Evolutionary conservation across 1,140 invertebrate genomes (phyloP).

Genomic region (Calephelis nemesis): DNA sequence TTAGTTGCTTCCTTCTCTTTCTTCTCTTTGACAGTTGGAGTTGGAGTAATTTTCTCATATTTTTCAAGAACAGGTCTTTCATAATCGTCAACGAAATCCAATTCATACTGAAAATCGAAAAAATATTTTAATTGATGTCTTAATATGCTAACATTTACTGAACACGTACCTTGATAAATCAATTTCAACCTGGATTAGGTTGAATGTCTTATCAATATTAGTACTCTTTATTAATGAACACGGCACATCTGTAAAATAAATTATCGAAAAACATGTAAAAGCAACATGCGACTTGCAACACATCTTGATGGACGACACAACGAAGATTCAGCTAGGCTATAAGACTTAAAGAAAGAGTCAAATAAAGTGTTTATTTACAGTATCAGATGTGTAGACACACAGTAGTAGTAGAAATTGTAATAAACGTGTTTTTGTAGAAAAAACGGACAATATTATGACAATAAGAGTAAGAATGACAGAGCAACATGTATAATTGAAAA

Average conservation of each 20-base stretch:
- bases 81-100: slow-evolving; percentile 81
- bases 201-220: slow-evolving; percentile 8
- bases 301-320: slow-evolving; percentile 30
- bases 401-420: slow-evolving; percentile 23
- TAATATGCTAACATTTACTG: not conserved
- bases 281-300: slow-evolving; percentile 60
- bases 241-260: slow-evolving; percentile 28
- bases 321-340: slow-evolving; percentile 25
- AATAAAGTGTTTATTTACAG: slow-evolving; percentile 28
- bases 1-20: slow-evolving; percentile 65
- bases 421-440: slow-evolving; percentile 18
- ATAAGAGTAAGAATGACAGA: slow-evolving; percentile 8
- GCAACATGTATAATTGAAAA: slow-evolving; percentile 15
- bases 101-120: slow-evolving; percentile 54
- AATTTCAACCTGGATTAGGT: not conserved
- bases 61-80: slow-evolving; percentile 85
- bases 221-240: slow-evolving; percentile 34
- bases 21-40: slow-evolving; percentile 62
- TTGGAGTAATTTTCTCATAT: slow-evolving; percentile 79
- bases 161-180: slow-evolving; percentile 11
- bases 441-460: slow-evolving; percentile 14
- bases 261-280: slow-evolving; percentile 33
- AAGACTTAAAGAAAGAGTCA: slow-evolving; percentile 19
- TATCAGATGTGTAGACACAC: slow-evolving; percentile 22
- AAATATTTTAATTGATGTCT: slow-evolving; percentile 13